Evolutionary conservation across 1,140 invertebrate species (phyloP), one percentile per base, ranked within the genome.

Genomic region (Brachionus sp.): DNA sequence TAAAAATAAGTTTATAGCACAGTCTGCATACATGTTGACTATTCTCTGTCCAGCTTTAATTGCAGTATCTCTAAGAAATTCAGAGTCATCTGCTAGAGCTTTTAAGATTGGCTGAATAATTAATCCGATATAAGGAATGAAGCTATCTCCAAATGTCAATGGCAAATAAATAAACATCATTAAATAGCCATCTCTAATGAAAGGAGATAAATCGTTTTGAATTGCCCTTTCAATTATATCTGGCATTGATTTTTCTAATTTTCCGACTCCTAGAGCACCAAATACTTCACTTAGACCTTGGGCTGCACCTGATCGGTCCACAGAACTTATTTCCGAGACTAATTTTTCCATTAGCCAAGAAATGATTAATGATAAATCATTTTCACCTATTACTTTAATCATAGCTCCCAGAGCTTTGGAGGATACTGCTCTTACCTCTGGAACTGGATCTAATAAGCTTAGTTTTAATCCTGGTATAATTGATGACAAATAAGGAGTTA

Each of bases 91-190:
- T 5, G 97, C 96, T 29, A 99, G 90, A 10, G 96, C 97, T 90
- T 97, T 95, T 10, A 99, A 89, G 86, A 99, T 98, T 0, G 97
- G 96, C 88, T 95, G 98, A 85, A 99, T 96, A 84, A 99, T 98
- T 87, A 95, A 94, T 0, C 95, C 95, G 86, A 99, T 97, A 88
- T 98, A 99, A 0, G 94, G 93, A 5, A 94, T 94, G 88, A 99
- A 99, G 86, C 96, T 95, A 68, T 93, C 92, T 2, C 94, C 95
- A 89, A 99, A 98, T 0, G 96, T 95, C 84, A 93, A 93, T 0
- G 98, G 98, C 92, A 99, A 94, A 88, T 98, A 99, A 87, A 99
- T 99, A 88, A 98, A 99, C 94, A 99, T 96, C 95, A 99, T 98
- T 66, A 99, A 98, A 89, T 99, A 99, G 33, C 98, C 98, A 90